Conservation (phyloP, 2,113 vertebrate genomes). For the Formicarius rufipectus region DNA sequence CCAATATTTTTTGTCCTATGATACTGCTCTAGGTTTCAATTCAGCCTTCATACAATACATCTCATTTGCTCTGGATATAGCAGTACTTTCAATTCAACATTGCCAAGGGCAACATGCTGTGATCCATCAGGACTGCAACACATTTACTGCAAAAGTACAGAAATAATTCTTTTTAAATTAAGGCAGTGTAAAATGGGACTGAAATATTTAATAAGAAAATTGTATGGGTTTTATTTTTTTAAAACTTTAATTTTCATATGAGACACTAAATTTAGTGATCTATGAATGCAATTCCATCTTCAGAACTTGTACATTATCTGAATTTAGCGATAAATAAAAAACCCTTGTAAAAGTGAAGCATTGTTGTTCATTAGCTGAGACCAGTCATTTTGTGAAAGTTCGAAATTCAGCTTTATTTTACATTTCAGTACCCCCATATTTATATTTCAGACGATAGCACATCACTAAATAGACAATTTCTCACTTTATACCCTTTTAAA, state of each 20-base stretch:
- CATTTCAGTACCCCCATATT: background rate
- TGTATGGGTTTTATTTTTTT: background rate
- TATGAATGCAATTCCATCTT: background rate
- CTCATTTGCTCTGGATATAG: fast-evolving
- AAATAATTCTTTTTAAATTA: background rate
- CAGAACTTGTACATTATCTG: background rate
- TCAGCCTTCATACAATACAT: background rate
- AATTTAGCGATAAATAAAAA: background rate
- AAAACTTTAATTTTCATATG: background rate
- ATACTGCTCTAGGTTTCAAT: background rate
- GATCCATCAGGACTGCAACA: background rate
- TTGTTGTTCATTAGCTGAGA: background rate
- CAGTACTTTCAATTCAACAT: background rate
- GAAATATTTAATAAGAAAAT: background rate
- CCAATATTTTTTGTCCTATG: background rate
- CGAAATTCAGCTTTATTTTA: background rate
- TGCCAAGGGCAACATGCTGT: too few species aligned
- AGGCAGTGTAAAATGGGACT: background rate
- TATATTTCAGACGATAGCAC: background rate
- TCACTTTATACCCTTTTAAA: background rate
- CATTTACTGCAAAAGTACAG: background rate
- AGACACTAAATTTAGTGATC: background rate
- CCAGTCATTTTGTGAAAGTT: background rate
- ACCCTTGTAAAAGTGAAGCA: background rate
- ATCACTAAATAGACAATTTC: background rate